Base-by-base conservation (phyloP, 1,140 invertebrate species). In the Zaprionus kolodkinae region DNA sequence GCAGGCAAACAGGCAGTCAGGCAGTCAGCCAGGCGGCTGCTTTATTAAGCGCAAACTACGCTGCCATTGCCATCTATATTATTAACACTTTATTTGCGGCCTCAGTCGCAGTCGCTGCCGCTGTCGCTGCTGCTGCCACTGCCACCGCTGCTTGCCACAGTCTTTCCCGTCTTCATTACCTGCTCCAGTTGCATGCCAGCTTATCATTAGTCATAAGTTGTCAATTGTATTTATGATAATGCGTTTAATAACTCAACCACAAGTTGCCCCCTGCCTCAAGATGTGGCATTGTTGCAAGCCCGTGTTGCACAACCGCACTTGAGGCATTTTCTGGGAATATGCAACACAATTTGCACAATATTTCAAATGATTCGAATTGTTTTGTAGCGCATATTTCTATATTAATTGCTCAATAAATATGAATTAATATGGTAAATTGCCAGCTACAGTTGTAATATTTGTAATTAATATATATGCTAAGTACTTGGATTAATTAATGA, bases 221-320 rank as follows among this genome's bases (percentile, higher is more conserved):
- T 89, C 85, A 89, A 89, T 89, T 85, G 85, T 85, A 89, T 85
- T 89, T 89, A 89, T 89, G 85, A 90, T 89, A 89, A 89, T 89
- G 81, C 81, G 81, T 89, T 89, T 89, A 85, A 89, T 89, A 89
- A 89, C 85, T 89, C 81, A 89, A 89, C 78, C 84, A 81, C 81
- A 79, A 83, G 65, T 62, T 69, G 60, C 63, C 33, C 5, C 52
- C 43, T 52, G 45, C 61, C 48, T 15, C 48, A 10, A 17, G 15
- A 12, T 1, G n/a, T 62, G 60, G 50, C 67, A 59, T 67, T 77
- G 70, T 72, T 62, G 63, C 50, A 48, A 57, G 40, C 65, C 55
- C 25, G n/a, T 60, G 67, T 57, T 73, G 72, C 70, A 77, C 77
- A 76, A 76, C 68, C 67, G 80, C 59, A 21, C 27, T 36, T 50